Evolutionary conservation across 2,113 vertebrate genomes (phyloP).

Genomic region (Cromileptes altivelis): DNA sequence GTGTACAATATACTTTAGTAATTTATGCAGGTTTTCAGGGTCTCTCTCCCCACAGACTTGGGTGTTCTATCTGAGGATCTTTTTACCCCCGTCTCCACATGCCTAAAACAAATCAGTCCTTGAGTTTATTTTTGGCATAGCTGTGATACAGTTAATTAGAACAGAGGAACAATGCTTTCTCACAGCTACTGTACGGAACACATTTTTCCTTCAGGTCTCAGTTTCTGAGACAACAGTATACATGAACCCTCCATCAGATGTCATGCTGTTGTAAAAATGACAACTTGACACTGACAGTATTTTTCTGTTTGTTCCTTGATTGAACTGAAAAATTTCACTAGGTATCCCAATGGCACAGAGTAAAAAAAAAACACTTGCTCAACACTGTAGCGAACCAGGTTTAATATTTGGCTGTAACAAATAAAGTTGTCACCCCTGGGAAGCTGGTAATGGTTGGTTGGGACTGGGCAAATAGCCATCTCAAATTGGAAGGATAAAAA

Average conservation of each 20-base stretch:
- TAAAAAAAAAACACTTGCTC: not conserved
- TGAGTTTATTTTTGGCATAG: constrained; percentile 70
- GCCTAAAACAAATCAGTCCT: constrained; percentile 70
- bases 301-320: not conserved
- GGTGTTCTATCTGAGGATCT: constrained; percentile 70
- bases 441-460: constrained; percentile 21
- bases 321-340: not conserved
- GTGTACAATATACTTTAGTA: constrained; percentile 70
- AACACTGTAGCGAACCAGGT: not conserved
- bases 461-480: constrained; percentile 33
- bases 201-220: constrained; percentile 45
- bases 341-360: not conserved
- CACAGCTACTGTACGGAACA: constrained; percentile 32
- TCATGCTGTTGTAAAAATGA: constrained; percentile 28
- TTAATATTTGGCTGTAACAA: constrained; percentile 12
- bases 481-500: constrained; percentile 14
- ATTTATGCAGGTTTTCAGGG: constrained; percentile 80
- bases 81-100: constrained; percentile 24
- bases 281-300: not conserved
- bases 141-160: constrained; percentile 77
- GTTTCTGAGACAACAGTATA: constrained; percentile 45
- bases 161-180: constrained; percentile 61
- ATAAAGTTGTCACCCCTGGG: constrained; percentile 7
- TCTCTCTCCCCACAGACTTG: constrained; percentile 67
- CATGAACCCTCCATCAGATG: constrained; percentile 32